A percentile compares a stretch with the other conserved stretches of the same genome.
Evolutionary conservation across 2,888 invertebrate species (phyloP).

Genomic region (Crioceris asparagi): DNA sequence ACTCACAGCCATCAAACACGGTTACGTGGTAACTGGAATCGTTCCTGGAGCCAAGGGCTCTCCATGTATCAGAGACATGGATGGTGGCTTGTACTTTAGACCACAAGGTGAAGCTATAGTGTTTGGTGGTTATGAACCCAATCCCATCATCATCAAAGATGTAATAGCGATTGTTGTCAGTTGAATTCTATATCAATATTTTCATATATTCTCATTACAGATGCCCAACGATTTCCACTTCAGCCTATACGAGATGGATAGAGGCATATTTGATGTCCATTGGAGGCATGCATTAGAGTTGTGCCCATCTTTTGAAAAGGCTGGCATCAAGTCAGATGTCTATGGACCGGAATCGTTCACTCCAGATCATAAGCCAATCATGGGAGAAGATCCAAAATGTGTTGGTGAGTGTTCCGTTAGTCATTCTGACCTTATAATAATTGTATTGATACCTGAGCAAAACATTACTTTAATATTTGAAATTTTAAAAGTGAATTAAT

Average conservation of each 20-base stretch:
- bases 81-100: constrained; percentile 70
- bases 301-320: constrained; percentile 60
- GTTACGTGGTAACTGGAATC: constrained; percentile 73
- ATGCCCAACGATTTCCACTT: constrained; percentile 71
- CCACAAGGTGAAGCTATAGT: constrained; percentile 73
- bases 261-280: constrained; percentile 72
- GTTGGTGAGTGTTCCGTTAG: constrained; percentile 37
- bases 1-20: constrained; percentile 74
- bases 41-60: constrained; percentile 62
- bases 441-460: too few relatives aligned
- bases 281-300: constrained; percentile 60
- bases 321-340: constrained; percentile 76
- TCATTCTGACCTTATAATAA: background rate
- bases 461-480: too few relatives aligned
- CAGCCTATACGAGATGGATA: constrained; percentile 77
- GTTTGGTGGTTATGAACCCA: constrained; percentile 80
- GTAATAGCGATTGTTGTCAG: constrained; percentile 36
- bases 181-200: too few relatives aligned
- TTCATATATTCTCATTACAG: too few relatives aligned
- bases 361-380: constrained; percentile 79
- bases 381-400: constrained; percentile 65
- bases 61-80: constrained; percentile 82
- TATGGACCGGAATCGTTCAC: constrained; percentile 91
- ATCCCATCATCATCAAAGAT: constrained; percentile 70
- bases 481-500: constrained; percentile 1